A percentile compares a stretch with the other conserved stretches of the same genome.
These are phyloP conservation scores for Laspeyria flexula DNA, from an alignment of 2,888 invertebrate genomes.

Conservation along the genomic window DNA sequence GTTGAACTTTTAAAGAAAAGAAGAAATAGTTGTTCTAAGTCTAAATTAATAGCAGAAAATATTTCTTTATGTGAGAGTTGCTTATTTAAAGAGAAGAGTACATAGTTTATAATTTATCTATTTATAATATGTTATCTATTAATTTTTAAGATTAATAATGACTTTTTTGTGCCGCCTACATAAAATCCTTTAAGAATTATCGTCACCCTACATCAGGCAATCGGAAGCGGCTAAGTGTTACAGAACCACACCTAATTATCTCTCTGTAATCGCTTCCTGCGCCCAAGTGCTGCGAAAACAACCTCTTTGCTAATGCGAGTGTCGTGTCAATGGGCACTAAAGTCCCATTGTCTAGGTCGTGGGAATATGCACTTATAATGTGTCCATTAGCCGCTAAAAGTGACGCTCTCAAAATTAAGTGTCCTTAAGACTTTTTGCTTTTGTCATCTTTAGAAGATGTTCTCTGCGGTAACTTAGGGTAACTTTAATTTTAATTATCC, in stretches of 20 bases:
- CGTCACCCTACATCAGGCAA: constrained; percentile 54
- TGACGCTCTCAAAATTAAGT: constrained; percentile 1
- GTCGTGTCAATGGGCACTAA: constrained; percentile 53
- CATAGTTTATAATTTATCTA: no score
- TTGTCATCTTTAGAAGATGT: neutral
- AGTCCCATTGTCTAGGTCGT: constrained; percentile 33
- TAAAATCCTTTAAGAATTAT: constrained; percentile 7
- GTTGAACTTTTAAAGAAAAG: no score
- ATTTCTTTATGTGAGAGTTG: no score
- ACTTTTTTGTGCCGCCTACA: no score
- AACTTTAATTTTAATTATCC: no score
- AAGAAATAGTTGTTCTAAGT: no score
- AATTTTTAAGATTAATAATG: no score
- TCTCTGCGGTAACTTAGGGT: no score
- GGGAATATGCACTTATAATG: constrained; percentile 36
- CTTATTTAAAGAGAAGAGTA: no score
- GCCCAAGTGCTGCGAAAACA: constrained; percentile 36
- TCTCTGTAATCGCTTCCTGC: constrained; percentile 72
- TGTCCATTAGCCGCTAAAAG: constrained; percentile 5
- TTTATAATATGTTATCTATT: no score
- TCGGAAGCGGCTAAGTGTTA: constrained; percentile 76
- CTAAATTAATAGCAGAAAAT: no score
- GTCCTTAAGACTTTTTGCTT: neutral
- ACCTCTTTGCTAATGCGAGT: constrained; percentile 57
- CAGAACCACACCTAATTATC: constrained; percentile 75